Evolutionary conservation across 2,888 invertebrate genomes (phyloP).

Genomic region (Thysanoteuthis rhombus): DNA sequence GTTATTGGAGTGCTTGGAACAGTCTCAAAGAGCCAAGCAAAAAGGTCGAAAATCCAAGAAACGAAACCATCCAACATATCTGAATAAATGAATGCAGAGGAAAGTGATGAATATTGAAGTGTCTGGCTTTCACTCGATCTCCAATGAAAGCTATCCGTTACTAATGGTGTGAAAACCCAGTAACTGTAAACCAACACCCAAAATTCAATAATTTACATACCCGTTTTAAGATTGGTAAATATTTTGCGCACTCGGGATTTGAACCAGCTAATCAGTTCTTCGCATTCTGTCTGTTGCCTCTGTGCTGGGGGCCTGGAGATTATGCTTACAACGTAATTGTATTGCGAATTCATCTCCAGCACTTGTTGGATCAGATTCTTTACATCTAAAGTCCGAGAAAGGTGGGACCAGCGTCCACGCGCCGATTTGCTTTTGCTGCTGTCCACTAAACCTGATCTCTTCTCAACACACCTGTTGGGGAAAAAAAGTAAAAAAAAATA

Average conservation of each 20-base stretch:
- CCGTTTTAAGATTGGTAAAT: constrained; percentile 54
- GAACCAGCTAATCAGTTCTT: constrained; percentile 59
- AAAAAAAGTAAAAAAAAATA: neutral
- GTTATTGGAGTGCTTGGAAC: too few relatives aligned
- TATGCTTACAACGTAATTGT: constrained; percentile 55
- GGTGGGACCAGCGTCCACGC: neutral
- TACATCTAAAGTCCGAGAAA: constrained; percentile 20
- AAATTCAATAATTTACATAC: constrained; percentile 42
- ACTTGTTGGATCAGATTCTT: constrained; percentile 22
- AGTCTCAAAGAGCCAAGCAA: too few relatives aligned
- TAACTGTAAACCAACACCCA: neutral
- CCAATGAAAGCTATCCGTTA: too few relatives aligned
- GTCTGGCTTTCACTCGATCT: too few relatives aligned
- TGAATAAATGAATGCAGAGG: too few relatives aligned
- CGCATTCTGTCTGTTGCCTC: constrained; percentile 55
- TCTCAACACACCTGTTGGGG: neutral
- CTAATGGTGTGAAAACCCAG: neutral
- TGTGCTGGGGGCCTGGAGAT: constrained; percentile 51
- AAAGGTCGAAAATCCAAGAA: too few relatives aligned
- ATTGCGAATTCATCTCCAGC: constrained; percentile 47
- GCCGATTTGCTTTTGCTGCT: neutral
- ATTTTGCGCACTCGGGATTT: constrained; percentile 52
- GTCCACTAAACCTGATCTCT: neutral
- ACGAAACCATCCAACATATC: too few relatives aligned
- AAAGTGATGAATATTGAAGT: too few relatives aligned